A percentile compares a stretch with the other conserved stretches of the same genome.
These are phyloP conservation scores for Chloroceryle inda DNA, from an alignment of 2,797 vertebrate species.

Conservation along the genomic window DNA sequence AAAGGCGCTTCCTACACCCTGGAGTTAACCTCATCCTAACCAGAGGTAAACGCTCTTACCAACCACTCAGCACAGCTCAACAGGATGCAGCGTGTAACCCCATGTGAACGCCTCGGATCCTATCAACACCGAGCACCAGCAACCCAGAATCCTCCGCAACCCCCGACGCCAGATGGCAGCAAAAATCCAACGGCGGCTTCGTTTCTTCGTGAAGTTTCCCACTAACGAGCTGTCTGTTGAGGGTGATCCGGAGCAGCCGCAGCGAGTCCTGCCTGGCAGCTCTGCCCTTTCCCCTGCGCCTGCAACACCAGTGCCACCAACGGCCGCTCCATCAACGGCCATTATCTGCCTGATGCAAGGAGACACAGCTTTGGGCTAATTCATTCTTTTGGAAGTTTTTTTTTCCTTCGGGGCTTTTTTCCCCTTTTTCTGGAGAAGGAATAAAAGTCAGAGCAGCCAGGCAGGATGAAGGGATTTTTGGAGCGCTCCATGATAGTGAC, in stretches of 20 bases:
- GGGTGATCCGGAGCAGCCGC: constrained; percentile 36
- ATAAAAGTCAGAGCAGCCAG: background rate
- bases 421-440: background rate
- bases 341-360: background rate
- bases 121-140: background rate
- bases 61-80: background rate
- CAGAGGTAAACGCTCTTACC: background rate
- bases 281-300: background rate
- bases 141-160: no score
- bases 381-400: background rate
- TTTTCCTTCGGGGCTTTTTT: background rate
- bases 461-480: background rate
- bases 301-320: background rate
- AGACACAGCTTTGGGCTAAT: background rate
- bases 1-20: background rate
- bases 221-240: constrained; percentile 84
- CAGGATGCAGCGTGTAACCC: background rate
- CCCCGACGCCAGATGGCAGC: no score
- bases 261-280: background rate
- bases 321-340: background rate
- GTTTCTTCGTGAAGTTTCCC: constrained; percentile 82
- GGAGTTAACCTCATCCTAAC: background rate
- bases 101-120: fast-evolving
- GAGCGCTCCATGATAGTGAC: fast-evolving
- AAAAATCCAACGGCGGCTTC: constrained; percentile 49